These are phyloP conservation scores for Plebejus melissa DNA, from an alignment of 2,888 invertebrate genomes.

Conservation along the genomic window DNA sequence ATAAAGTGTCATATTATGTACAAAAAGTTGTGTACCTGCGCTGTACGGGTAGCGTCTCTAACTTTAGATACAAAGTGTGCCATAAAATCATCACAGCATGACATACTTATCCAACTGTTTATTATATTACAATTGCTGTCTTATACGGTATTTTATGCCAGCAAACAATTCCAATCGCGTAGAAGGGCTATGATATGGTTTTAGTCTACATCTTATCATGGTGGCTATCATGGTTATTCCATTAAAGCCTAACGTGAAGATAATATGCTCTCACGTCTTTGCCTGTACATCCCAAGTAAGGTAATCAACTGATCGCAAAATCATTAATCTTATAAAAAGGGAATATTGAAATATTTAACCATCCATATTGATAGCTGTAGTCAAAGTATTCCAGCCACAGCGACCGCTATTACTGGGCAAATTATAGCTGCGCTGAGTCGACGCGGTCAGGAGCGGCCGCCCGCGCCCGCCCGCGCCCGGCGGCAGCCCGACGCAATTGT, in stretches of 20 bases:
- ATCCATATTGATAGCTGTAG: background rate
- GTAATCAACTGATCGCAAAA: too few relatives aligned
- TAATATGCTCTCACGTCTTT: background rate
- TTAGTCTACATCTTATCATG: too few relatives aligned
- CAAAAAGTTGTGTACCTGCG: background rate
- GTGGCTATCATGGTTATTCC: too few relatives aligned
- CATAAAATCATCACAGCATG: background rate
- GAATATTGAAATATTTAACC: background rate
- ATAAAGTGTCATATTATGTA: background rate
- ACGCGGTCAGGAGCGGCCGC: conserved; percentile 40
- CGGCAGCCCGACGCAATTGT: conserved; percentile 56
- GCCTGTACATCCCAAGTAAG: background rate
- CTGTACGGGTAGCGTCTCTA: background rate
- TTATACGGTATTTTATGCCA: background rate
- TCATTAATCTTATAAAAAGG: background rate
- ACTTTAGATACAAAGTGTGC: background rate
- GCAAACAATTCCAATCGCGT: background rate
- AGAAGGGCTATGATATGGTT: too few relatives aligned
- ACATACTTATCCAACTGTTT: background rate
- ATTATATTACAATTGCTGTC: background rate
- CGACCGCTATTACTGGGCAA: conserved; percentile 32
- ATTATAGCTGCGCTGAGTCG: conserved; percentile 35
- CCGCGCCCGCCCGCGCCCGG: conserved; percentile 39
- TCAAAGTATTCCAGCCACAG: conserved; percentile 21
- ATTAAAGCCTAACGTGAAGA: too few relatives aligned